Evolutionary conservation across 2,888 invertebrate genomes (phyloP).

Genomic region (Entomobrya proxima): DNA sequence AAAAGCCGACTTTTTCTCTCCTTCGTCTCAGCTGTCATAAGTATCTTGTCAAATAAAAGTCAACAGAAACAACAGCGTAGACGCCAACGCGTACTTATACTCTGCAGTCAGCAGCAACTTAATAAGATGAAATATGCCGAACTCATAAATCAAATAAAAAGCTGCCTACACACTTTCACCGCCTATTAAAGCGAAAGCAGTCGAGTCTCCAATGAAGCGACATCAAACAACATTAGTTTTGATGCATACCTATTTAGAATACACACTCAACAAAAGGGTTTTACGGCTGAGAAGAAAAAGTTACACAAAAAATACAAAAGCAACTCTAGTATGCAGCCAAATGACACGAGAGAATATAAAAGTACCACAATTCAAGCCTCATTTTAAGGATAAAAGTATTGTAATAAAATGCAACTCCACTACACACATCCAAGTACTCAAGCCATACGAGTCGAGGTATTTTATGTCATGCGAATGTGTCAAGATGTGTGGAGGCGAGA

Average conservation of each 20-base stretch:
- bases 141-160: conserved; percentile 51
- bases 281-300: no score
- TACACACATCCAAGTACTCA: neutral
- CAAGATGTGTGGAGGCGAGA: no score
- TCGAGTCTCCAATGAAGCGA: neutral
- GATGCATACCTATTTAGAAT: neutral
- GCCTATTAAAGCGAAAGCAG: neutral
- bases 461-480: neutral
- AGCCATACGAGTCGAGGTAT: neutral
- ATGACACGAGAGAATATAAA: conserved; percentile 1
- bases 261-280: conserved; percentile 4
- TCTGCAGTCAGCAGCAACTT: conserved; percentile 15
- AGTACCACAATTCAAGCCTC: no score
- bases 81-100: neutral
- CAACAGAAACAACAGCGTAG: neutral
- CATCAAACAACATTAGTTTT: conserved; percentile 3
- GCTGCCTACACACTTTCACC: conserved; percentile 1
- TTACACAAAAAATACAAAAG: no score
- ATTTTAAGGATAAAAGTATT: conserved; percentile 1
- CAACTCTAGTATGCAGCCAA: conserved; percentile 5
- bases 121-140: conserved; percentile 28
- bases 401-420: conserved; percentile 8
- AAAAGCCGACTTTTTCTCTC: no score
- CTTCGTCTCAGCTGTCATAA: conserved; percentile 28
- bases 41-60: conserved; percentile 63